Percentiles rank a stretch among this genome's conserved stretches.
These are phyloP conservation scores for Ptychoptera contaminata DNA, from an alignment of 2,888 invertebrate genomes.

Conservation along the genomic window DNA sequence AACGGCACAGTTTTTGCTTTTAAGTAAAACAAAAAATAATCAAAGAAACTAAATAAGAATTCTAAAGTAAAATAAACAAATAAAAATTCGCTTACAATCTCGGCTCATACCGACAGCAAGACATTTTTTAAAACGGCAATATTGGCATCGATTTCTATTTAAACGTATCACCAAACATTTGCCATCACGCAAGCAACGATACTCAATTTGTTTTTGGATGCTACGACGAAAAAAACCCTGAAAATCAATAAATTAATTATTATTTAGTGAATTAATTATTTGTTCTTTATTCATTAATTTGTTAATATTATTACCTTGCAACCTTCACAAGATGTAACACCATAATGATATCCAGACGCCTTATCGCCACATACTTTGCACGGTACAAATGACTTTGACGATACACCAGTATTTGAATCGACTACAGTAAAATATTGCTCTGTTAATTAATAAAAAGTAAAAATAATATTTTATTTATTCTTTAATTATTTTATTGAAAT, in stretches of 20 bases:
- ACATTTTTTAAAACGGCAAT: conserved; percentile 93
- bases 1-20: no score
- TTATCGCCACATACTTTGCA: conserved; percentile 96
- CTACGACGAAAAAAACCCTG: conserved; percentile 93
- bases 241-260: conserved; percentile 15
- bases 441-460: conserved; percentile 22
- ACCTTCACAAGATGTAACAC: conserved; percentile 94
- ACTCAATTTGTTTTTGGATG: conserved; percentile 94
- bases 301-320: conserved; percentile 61
- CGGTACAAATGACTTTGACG: conserved; percentile 70
- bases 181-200: conserved; percentile 83
- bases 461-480: no score
- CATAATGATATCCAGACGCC: conserved; percentile 85
- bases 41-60: neutral
- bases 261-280: neutral
- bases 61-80: neutral
- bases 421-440: conserved; percentile 59
- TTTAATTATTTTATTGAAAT: no score
- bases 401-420: conserved; percentile 62
- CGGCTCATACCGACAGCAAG: conserved; percentile 92
- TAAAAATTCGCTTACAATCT: conserved; percentile 64
- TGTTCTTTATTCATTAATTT: neutral
- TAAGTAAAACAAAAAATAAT: neutral
- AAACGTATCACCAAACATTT: conserved; percentile 87
- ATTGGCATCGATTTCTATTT: conserved; percentile 90